These are phyloP conservation scores for Drosophila sturtevanti DNA, from an alignment of 1,140 invertebrate genomes.

Conservation along the genomic window DNA sequence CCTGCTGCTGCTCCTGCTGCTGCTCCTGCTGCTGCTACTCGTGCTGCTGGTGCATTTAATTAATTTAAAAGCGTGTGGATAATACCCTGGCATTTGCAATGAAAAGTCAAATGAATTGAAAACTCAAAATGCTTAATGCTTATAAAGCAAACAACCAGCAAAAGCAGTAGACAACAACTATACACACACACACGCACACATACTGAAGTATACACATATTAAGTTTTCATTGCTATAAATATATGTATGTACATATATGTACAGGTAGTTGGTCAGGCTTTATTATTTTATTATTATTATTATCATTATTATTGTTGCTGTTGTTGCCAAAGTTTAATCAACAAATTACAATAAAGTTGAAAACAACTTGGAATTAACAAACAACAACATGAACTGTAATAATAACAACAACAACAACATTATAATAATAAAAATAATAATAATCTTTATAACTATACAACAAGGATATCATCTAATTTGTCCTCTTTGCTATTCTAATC, in stretches of 20 bases:
- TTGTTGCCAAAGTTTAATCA: conserved; percentile 61
- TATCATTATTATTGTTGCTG: conserved; percentile 23
- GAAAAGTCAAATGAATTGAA: conserved; percentile 81
- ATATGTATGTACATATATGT: neutral
- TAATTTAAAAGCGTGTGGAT: conserved; percentile 81
- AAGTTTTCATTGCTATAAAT: no score
- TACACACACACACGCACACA: neutral
- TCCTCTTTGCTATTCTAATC: no score
- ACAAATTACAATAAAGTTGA: conserved; percentile 62
- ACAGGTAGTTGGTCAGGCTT: conserved; percentile 39
- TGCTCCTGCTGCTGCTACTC: conserved; percentile 10
- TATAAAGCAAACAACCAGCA: conserved; percentile 44
- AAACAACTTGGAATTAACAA: conserved; percentile 31
- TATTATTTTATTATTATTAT: neutral
- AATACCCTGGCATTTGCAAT: conserved; percentile 77
- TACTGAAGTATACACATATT: neutral
- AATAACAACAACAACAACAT: conserved; percentile 48
- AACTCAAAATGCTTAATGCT: conserved; percentile 74
- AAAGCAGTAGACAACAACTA: conserved; percentile 24
- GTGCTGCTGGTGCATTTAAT: conserved; percentile 64
- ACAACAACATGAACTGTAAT: conserved; percentile 41
- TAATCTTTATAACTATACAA: conserved; percentile 45
- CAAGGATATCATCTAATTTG: conserved; percentile 41
- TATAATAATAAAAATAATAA: conserved; percentile 59
- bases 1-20: neutral